These are phyloP conservation scores for Dicentrarchus labrax DNA, from an alignment of 2,113 vertebrate genomes.

Conservation along the genomic window DNA sequence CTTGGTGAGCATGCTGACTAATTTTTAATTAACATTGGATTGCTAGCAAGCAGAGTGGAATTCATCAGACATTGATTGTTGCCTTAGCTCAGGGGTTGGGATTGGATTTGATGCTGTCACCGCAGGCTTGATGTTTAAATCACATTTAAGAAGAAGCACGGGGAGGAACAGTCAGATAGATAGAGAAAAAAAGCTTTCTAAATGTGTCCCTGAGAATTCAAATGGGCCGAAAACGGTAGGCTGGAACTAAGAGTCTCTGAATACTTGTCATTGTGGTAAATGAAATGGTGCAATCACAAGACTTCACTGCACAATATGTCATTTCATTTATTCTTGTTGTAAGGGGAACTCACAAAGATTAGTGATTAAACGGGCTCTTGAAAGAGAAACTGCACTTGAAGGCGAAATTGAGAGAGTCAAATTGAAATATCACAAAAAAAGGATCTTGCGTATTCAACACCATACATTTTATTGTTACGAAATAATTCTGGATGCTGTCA, in stretches of 20 bases:
- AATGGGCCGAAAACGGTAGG: neutral
- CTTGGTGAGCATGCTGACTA: conserved; percentile 33
- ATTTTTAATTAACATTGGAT: conserved; percentile 65
- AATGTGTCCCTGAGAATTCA: conserved; percentile 21
- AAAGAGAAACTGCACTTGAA: conserved; percentile 1
- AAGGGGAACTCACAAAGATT: conserved; percentile 11
- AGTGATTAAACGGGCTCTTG: conserved; percentile 2
- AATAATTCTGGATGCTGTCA: neutral
- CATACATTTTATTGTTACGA: neutral
- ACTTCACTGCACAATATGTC: conserved; percentile 2
- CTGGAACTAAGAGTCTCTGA: neutral
- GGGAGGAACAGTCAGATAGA: neutral
- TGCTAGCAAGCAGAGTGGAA: conserved; percentile 55
- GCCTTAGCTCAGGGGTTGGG: conserved; percentile 37
- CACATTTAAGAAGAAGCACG: conserved; percentile 1
- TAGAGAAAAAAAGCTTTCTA: conserved; percentile 7
- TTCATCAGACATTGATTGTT: conserved; percentile 68
- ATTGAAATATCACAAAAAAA: conserved; percentile 1
- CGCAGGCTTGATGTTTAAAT: conserved; percentile 44
- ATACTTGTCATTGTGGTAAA: conserved; percentile 1
- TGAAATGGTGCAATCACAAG: conserved; percentile 7
- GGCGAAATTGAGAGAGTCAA: neutral
- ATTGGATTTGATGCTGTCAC: conserved; percentile 40
- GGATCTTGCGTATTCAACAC: neutral
- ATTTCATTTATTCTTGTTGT: conserved; percentile 5